Evolutionary conservation across 2,888 invertebrate genomes (phyloP), one percentile per base, ranked within the genome.

Genomic region (Bruchidius siliquastri): DNA sequence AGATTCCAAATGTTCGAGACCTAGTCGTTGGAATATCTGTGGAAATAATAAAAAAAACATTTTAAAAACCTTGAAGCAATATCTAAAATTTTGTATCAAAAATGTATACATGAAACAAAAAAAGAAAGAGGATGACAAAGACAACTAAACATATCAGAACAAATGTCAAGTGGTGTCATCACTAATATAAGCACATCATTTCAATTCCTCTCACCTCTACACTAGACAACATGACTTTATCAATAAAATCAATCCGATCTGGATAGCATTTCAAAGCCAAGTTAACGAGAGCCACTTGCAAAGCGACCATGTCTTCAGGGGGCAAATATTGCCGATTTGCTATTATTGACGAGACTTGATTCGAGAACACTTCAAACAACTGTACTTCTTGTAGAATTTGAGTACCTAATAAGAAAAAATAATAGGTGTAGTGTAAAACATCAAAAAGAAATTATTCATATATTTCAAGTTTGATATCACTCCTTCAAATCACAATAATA

Each of bases 211-310:
- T 78, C 77, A 83, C 85, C 80, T 86, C 94, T 76, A 94, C 93
- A 0, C 98, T 98, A 70, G 96, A 96, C 72, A 94, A 92, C 78
- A 99, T 89, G 21, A 99, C 98, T 84, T 96, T 94, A 86, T 99
- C 98, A 1, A 98, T 97, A 84, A 97, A 98, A 85, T 96, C 95
- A 20, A 97, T 92, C 82, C 95, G 91, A 83, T 97, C 96, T 0
- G 97, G 96, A 87, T 99, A 99, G 84, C 98, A 98, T 83, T 98
- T 96, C 82, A 98, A 93, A 0, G 99, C 98, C 77, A 99, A 88
- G 87, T 96, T 97, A 73, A 99, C 92, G 69, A 99, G 88, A 6
- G 99, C 95, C 73, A 98, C 96, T 89, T 99, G 98, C 73, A 99
- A 89, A 8, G 98, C 93, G 21, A 99, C 92, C 84, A 97, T 96